Evolutionary conservation across 2,113 vertebrate genomes (phyloP).

Genomic region (Riparia riparia): DNA sequence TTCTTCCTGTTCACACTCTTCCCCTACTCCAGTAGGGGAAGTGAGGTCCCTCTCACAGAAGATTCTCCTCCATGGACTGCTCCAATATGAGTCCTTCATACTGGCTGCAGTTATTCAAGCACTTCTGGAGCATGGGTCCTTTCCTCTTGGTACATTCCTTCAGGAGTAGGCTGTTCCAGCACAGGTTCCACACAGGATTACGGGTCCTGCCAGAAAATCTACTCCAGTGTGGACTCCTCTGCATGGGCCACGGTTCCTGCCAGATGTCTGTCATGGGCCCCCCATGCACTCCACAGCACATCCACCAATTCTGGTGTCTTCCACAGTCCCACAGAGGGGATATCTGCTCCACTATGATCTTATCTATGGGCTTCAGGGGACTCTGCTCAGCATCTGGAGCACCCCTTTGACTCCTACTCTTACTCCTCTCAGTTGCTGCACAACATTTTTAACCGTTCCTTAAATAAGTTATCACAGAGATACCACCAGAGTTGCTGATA

Average conservation of each 20-base stretch:
- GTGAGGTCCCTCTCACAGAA: neutral
- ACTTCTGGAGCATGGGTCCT: neutral
- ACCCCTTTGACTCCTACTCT: neutral
- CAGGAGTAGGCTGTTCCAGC: neutral
- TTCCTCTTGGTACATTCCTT: neutral
- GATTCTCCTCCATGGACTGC: neutral
- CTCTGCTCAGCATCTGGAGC: neutral
- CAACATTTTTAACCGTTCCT: neutral
- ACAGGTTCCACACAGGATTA: no score
- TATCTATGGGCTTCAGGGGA: neutral
- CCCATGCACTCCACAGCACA: neutral
- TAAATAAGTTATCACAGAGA: neutral
- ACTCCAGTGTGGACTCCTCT: neutral
- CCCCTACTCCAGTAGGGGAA: neutral
- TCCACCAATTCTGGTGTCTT: neutral
- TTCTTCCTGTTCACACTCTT: neutral
- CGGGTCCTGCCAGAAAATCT: neutral
- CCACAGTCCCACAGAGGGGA: no score
- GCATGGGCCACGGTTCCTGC: fast-evolving
- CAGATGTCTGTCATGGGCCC: fast-evolving
- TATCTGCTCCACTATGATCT: neutral
- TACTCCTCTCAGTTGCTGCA: neutral
- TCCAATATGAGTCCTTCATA: neutral
- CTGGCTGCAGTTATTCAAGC: neutral
- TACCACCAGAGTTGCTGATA: neutral